phyloP scores from a whole-genome alignment of 1,140 invertebrate species.

The Babylonia areolata region DNA sequence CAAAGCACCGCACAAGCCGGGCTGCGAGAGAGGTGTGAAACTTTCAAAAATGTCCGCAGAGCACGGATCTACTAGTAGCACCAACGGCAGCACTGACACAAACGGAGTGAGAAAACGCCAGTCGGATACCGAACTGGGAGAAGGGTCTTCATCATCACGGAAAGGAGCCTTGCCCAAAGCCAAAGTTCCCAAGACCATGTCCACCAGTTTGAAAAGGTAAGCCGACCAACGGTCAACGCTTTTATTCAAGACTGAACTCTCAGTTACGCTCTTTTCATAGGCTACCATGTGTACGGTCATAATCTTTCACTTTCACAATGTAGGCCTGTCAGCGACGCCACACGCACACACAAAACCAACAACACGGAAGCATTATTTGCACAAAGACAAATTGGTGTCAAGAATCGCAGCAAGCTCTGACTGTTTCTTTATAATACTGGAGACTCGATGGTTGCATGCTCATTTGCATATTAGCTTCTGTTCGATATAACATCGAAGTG shows the following conservation, averaged over 20 bases:
- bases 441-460: conserved; percentile 40
- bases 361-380: not conserved
- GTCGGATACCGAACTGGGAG: conserved; percentile 26
- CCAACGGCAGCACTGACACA: too few species aligned
- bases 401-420: not conserved
- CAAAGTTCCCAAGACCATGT: conserved; percentile 50
- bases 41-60: conserved; percentile 31
- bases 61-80: conserved; percentile 32
- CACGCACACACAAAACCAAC: too few species aligned
- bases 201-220: conserved; percentile 56
- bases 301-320: too few species aligned
- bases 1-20: not conserved
- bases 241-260: not conserved
- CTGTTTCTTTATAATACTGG: conserved; percentile 29
- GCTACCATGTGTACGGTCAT: too few species aligned
- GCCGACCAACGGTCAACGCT: not conserved
- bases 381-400: not conserved
- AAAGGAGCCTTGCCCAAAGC: conserved; percentile 34
- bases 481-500: conserved; percentile 33
- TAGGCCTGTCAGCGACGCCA: too few species aligned
- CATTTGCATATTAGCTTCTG: conserved; percentile 61
- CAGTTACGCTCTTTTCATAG: not conserved
- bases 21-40: not conserved
- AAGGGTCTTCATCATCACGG: conserved; percentile 31
- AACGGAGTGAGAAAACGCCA: conserved; percentile 6